Evolutionary conservation across 2,797 vertebrate species (phyloP).

Genomic region (Spea hammondii): DNA sequence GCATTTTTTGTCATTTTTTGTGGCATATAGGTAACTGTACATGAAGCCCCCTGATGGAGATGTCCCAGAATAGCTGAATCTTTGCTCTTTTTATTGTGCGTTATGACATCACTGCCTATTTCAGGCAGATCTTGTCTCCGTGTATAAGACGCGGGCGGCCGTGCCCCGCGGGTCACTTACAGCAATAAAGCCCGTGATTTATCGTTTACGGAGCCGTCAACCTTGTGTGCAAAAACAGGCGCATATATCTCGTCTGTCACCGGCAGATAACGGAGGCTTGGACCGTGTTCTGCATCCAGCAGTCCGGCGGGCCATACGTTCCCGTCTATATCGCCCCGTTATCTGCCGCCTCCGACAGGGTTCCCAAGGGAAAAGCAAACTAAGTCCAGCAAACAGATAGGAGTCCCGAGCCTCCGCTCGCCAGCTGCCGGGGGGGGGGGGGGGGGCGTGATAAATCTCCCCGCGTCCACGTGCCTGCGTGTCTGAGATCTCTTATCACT

Average conservation of each 20-base stretch:
- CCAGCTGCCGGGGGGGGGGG: constrained; percentile 43
- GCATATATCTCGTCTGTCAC: constrained; percentile 22
- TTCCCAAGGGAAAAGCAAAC: constrained; percentile 52
- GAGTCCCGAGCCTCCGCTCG: constrained; percentile 19
- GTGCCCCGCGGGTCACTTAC: not conserved
- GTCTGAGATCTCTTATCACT: constrained; percentile 41
- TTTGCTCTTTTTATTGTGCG: not conserved
- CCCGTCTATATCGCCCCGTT: not conserved
- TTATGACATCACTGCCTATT: not conserved
- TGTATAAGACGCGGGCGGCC: not conserved
- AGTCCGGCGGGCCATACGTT: not conserved
- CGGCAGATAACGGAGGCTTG: constrained; percentile 5
- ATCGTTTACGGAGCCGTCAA: not conserved
- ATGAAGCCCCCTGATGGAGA: not conserved
- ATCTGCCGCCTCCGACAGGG: constrained; percentile 15
- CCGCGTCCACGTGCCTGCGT: not conserved
- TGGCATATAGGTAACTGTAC: no score
- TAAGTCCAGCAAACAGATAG: not conserved
- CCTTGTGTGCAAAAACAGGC: constrained; percentile 4
- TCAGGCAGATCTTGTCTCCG: not conserved
- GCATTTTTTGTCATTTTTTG: no score
- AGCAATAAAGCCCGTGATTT: not conserved
- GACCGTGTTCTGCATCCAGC: no score
- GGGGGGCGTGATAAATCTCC: constrained; percentile 19
- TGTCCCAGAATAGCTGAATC: not conserved